Evolutionary conservation across 2,113 vertebrate genomes (phyloP).

Genomic region (Cynocephalus volans): DNA sequence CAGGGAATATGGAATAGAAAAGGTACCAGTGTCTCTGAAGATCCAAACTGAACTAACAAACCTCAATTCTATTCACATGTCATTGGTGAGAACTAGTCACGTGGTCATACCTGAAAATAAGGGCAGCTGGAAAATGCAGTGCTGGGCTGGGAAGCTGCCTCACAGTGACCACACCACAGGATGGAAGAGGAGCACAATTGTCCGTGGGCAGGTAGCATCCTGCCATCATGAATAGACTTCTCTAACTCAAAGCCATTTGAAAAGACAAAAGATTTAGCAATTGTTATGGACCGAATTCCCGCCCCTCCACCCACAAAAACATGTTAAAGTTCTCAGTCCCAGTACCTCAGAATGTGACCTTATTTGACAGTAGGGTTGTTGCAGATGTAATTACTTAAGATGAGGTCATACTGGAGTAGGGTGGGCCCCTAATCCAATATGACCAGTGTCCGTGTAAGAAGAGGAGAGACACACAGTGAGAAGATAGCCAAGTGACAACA

Average conservation of each 20-base stretch:
- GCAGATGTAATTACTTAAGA: not conserved
- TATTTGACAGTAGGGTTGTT: not conserved
- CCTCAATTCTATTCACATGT: not conserved
- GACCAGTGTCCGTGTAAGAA: not conserved
- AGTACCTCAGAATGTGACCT: not conserved
- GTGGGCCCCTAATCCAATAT: not conserved
- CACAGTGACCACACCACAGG: not conserved
- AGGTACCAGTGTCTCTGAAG: not conserved
- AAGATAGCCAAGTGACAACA: not conserved
- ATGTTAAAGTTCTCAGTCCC: not conserved
- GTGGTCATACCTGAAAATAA: not conserved
- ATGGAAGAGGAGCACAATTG: not conserved
- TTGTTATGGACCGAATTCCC: not conserved
- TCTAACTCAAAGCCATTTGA: constrained; percentile 13
- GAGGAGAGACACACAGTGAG: not conserved
- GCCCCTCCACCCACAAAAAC: not conserved
- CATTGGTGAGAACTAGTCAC: not conserved
- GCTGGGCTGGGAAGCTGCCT: not conserved
- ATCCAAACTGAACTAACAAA: not conserved
- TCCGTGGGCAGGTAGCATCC: not conserved
- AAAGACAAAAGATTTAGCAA: not conserved
- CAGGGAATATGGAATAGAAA: not conserved
- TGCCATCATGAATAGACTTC: not conserved
- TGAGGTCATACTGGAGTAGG: not conserved
- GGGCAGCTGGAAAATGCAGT: not conserved